Percentiles rank a stretch among this genome's conserved stretches.
Conservation (phyloP, 2,797 vertebrate species). For the Sebastes oblongus region DNA sequence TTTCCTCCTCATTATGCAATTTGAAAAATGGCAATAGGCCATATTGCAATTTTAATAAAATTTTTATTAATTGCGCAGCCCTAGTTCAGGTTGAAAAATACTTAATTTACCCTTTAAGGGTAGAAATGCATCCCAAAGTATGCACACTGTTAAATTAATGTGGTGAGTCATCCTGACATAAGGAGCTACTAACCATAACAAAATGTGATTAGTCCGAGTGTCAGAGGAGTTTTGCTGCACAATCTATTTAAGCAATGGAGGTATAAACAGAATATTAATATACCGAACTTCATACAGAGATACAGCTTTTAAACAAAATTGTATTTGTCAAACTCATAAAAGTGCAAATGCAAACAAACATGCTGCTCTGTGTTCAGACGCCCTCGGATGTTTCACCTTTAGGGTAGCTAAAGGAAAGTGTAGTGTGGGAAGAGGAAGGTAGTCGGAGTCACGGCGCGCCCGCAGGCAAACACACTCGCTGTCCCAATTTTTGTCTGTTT, state of each 20-base stretch:
- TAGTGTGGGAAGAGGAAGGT: conserved; percentile 42
- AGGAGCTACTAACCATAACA: not conserved
- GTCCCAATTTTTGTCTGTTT: conserved; percentile 64
- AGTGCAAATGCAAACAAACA: conserved; percentile 8
- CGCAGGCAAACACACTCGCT: conserved; percentile 46
- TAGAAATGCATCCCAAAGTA: not conserved
- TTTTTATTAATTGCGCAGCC: no score
- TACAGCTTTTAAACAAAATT: not conserved
- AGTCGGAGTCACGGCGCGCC: conserved; percentile 51
- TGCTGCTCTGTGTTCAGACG: conserved; percentile 20
- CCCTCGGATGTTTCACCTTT: conserved; percentile 65
- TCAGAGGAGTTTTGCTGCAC: not conserved
- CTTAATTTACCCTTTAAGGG: no score
- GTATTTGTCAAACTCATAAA: not conserved
- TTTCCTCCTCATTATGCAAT: no score
- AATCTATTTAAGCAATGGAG: not conserved
- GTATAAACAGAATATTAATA: not conserved
- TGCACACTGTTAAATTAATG: not conserved
- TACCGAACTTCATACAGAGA: not conserved
- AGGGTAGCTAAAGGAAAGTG: conserved; percentile 47
- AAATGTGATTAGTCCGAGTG: not conserved
- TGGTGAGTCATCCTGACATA: not conserved
- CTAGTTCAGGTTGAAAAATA: not conserved
- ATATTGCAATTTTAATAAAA: no score
- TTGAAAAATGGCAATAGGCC: no score